phyloP scores from a whole-genome alignment of 2,888 invertebrate genomes.

The Leptopilina myrica region DNA sequence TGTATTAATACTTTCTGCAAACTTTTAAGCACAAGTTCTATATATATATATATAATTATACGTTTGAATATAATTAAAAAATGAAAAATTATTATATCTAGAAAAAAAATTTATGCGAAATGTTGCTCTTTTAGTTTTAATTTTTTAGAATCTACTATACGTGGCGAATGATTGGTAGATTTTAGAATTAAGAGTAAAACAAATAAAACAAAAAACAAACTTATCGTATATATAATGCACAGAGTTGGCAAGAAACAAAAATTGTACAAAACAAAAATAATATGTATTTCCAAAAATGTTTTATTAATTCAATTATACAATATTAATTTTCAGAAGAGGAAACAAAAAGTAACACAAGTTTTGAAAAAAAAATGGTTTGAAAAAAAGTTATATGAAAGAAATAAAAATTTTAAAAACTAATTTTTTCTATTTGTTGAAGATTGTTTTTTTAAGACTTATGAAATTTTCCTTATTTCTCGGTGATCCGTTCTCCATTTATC shows the following conservation, averaged over 20 bases:
- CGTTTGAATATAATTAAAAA: background rate
- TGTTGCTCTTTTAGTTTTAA: slow-evolving; percentile 19
- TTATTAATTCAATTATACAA: background rate
- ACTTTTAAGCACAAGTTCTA: background rate
- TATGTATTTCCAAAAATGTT: background rate
- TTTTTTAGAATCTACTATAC: too few species aligned
- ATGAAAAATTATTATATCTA: slow-evolving; percentile 18
- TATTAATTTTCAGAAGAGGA: background rate
- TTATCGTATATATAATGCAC: slow-evolving; percentile 55
- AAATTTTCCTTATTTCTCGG: too few species aligned
- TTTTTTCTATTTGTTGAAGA: background rate
- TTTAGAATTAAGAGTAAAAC: slow-evolving; percentile 43
- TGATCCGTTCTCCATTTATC: too few species aligned
- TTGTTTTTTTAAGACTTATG: too few species aligned
- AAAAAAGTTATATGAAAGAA: slow-evolving; percentile 19
- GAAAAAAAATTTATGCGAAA: slow-evolving; percentile 37
- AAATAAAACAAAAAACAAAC: slow-evolving; percentile 43
- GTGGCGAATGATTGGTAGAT: slow-evolving; percentile 11
- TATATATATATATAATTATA: background rate
- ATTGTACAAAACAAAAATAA: slow-evolving; percentile 59
- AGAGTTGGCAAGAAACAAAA: slow-evolving; percentile 61
- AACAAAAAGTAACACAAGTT: background rate
- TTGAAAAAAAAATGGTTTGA: background rate
- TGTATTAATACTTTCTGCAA: background rate
- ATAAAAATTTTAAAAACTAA: slow-evolving; percentile 28